Evolutionary conservation across 1,140 invertebrate genomes (phyloP).

Genomic region (Agrilus planipennis): DNA sequence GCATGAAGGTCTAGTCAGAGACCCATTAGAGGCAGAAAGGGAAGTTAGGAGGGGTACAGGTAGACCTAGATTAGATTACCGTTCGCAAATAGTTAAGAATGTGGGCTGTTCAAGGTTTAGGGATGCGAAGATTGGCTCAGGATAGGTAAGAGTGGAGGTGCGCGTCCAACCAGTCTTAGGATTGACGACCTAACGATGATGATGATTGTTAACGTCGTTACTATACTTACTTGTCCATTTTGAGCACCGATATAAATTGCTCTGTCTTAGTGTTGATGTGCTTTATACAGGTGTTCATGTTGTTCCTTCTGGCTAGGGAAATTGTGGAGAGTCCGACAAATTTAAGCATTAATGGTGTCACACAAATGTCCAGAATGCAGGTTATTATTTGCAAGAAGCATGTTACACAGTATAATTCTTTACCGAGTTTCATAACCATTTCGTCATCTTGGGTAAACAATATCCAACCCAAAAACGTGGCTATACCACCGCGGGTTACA

Average conservation of each 20-base stretch:
- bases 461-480: neutral
- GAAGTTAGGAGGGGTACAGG: no score
- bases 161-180: no score
- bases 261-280: slow-evolving; percentile 34
- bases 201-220: no score
- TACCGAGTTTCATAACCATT: neutral
- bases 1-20: no score
- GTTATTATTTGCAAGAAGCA: slow-evolving; percentile 19
- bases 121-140: no score
- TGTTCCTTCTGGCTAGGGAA: slow-evolving; percentile 35
- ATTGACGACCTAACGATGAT: no score
- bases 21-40: no score
- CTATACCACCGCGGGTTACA: neutral
- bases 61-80: no score
- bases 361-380: slow-evolving; percentile 32
- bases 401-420: slow-evolving; percentile 3
- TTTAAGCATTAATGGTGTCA: slow-evolving; percentile 31
- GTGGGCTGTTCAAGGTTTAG: no score
- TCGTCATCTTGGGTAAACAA: neutral
- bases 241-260: slow-evolving; percentile 35
- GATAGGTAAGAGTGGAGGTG: no score
- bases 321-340: slow-evolving; percentile 33
- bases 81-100: no score
- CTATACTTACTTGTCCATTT: slow-evolving; percentile 35
- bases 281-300: slow-evolving; percentile 38